Percentiles rank a stretch among this genome's conserved stretches.
These are phyloP conservation scores for Tortrix viridana DNA, from an alignment of 2,888 invertebrate species.

Conservation along the genomic window DNA sequence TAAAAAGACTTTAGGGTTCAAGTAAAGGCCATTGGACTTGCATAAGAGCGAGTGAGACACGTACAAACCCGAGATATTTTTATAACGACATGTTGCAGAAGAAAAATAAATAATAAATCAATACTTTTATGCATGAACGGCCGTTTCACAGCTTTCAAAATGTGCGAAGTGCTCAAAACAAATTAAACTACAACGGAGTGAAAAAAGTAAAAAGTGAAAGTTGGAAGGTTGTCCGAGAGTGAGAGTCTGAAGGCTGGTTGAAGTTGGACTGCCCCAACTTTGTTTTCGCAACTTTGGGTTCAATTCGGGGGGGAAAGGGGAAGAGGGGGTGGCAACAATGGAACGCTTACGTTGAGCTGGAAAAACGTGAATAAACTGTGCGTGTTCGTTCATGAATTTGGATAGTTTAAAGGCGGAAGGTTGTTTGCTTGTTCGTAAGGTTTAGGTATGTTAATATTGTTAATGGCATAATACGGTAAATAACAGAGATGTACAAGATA, in stretches of 20 bases:
- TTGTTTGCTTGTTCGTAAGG: constrained; percentile 29
- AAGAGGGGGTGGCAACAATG: constrained; percentile 48
- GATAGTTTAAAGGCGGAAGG: constrained; percentile 49
- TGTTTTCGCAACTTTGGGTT: constrained; percentile 78
- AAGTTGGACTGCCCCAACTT: constrained; percentile 70
- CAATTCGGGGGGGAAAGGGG: constrained; percentile 63
- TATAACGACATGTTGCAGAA: too few relatives aligned
- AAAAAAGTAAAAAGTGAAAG: constrained; percentile 67
- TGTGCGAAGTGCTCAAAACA: constrained; percentile 1
- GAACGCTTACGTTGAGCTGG: constrained; percentile 52
- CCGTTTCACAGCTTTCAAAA: not conserved
- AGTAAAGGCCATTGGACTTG: too few relatives aligned
- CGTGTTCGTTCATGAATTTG: constrained; percentile 32
- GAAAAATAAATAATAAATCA: too few relatives aligned
- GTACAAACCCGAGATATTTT: too few relatives aligned
- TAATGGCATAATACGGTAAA: too few relatives aligned
- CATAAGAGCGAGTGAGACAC: too few relatives aligned
- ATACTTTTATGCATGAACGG: too few relatives aligned
- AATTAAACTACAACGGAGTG: constrained; percentile 36
- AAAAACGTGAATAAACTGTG: constrained; percentile 44
- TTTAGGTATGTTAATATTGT: too few relatives aligned
- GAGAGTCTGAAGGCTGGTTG: constrained; percentile 67
- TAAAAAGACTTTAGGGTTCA: too few relatives aligned
- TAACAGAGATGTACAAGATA: too few relatives aligned
- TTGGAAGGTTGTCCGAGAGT: constrained; percentile 73